Evolutionary conservation across 2,113 vertebrate species (phyloP).

Genomic region (Chaetodon auriga): DNA sequence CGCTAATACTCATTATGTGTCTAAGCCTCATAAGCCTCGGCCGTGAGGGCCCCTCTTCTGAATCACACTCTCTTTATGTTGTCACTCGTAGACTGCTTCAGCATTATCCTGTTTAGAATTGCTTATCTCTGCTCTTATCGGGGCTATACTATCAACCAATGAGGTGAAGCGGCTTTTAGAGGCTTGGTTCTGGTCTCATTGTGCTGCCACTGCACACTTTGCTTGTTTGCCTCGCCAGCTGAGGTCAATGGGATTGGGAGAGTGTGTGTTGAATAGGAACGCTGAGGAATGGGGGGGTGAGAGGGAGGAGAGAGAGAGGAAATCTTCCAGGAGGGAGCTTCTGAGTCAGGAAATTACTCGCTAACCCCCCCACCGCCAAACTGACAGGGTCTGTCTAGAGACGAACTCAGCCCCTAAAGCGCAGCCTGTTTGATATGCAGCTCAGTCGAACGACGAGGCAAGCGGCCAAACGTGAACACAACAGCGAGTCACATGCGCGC

Average conservation of each 20-base stretch:
- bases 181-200: constrained; percentile 49
- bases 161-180: constrained; percentile 54
- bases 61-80: constrained; percentile 51
- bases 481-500: neutral
- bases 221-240: constrained; percentile 55
- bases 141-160: constrained; percentile 47
- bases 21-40: constrained; percentile 52
- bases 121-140: constrained; percentile 67
- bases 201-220: constrained; percentile 52
- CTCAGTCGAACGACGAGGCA: constrained; percentile 39
- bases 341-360: constrained; percentile 75
- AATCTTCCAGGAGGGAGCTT: constrained; percentile 67
- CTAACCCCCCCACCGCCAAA: constrained; percentile 23
- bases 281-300: constrained; percentile 25
- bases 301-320: constrained; percentile 47
- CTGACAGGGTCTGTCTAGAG: constrained; percentile 67
- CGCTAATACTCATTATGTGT: constrained; percentile 57
- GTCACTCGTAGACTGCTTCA: constrained; percentile 24
- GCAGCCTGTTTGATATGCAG: constrained; percentile 78
- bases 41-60: constrained; percentile 36
- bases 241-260: constrained; percentile 66
- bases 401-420: constrained; percentile 53
- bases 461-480: constrained; percentile 53
- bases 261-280: constrained; percentile 66
- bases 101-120: constrained; percentile 51